Base-by-base conservation (phyloP, 2,888 invertebrate species). In the Xanthia togata region DNA sequence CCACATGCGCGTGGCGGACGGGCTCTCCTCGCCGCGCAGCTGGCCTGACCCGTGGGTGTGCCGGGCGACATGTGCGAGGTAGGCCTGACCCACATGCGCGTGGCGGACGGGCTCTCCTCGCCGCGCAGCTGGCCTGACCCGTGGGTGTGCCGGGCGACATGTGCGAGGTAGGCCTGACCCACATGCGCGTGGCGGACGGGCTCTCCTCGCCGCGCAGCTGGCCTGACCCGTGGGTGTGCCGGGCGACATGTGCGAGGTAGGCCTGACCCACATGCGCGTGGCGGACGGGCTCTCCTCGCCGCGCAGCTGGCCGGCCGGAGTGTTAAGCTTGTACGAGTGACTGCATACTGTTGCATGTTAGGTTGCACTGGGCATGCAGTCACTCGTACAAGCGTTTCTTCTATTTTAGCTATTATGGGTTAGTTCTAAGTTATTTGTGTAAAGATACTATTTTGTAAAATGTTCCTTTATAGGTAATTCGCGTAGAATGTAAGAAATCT, bases 301-400 rank as follows among this genome's bases (percentile, higher is more conserved):
- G 85, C 96, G 84, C 99, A 99, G 96, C 97, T 99, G 95, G 98
- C 99, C 9, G 99, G 98, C 97, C 55, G 5, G 57, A 14, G 57
- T 26, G 57, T 57, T 26, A 57, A 0, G 6, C 14, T 14, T 57
- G 57, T 57, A 26, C 6, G 12, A 2, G 26, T n/a, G n/a, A 4
- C 8, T 53, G 9, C n/a, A n/a, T 1, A n/a, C 11, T n/a, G n/a
- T n/a, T n/a, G 53, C n/a, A n/a, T 4, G n/a, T n/a, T 12, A n/a
- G n/a, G 55, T 55, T 12, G n/a, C n/a, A 53, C 53, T 12, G 55
- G 55, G 26, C 14, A 57, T 17, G 57, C 26, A 26, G 26, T 38
- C 17, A 17, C 14, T 50, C 31, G 17, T n/a, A n/a, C 9, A 12
- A 38, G n/a, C 38, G 9, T 14, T 41, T 23, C 11, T 9, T 26